Evolutionary conservation across 2,113 vertebrate species (phyloP).

Genomic region (Lathamus discolor): DNA sequence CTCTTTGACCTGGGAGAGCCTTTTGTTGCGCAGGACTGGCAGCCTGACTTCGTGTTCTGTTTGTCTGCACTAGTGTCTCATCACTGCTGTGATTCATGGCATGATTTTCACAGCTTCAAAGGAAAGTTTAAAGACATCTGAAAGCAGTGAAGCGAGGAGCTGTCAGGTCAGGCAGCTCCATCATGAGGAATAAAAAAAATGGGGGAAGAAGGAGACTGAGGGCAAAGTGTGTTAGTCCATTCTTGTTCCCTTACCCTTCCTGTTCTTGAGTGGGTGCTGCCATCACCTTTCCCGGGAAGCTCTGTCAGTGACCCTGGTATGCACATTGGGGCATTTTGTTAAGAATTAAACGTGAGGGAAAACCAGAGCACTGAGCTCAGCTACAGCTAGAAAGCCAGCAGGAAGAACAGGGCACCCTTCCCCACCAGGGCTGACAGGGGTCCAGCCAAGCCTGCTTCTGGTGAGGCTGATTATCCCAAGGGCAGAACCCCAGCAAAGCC

Average conservation of each 20-base stretch:
- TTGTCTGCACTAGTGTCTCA: not conserved
- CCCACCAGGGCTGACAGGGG: not conserved
- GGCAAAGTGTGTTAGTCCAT: not conserved
- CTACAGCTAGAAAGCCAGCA: accelerated
- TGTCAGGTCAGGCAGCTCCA: not conserved
- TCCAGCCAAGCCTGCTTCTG: not conserved
- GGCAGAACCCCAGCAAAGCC: not conserved
- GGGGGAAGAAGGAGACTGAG: not conserved
- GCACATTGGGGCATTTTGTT: not conserved
- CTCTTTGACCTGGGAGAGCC: not conserved
- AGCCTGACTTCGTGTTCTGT: not conserved
- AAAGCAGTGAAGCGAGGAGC: not conserved
- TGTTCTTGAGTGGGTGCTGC: not conserved
- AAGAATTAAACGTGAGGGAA: not conserved
- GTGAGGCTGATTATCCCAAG: not conserved
- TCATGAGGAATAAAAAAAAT: not conserved
- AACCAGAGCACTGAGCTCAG: not conserved
- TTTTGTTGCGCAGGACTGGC: not conserved
- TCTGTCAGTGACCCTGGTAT: not conserved
- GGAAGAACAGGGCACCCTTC: not conserved
- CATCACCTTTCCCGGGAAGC: not conserved
- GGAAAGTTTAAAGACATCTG: not conserved
- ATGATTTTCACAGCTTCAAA: conserved; percentile 25
- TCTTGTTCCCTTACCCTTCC: accelerated
- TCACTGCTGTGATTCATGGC: conserved; percentile 3